Conservation (phyloP, 2,888 invertebrate genomes). For the Lycophotia porphyrea region DNA sequence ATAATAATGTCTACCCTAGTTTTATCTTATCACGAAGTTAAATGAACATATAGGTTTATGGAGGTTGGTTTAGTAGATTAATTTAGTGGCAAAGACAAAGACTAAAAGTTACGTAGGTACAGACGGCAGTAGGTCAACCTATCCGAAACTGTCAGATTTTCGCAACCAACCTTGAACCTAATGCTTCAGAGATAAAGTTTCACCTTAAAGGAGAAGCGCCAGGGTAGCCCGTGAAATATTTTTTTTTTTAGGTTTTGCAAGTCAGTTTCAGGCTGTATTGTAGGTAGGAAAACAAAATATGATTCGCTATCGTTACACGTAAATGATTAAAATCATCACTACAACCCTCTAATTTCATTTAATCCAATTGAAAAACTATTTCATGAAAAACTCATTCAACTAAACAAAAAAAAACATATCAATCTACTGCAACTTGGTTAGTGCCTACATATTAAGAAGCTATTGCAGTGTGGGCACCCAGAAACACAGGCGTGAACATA, state of each 20-base stretch:
- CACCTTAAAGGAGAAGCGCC: neutral
- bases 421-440: neutral
- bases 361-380: too few species aligned
- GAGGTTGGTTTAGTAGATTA: neutral
- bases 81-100: neutral
- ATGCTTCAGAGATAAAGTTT: too few species aligned
- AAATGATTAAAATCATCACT: too few species aligned
- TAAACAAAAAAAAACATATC: neutral
- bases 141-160: too few species aligned
- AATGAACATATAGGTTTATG: neutral
- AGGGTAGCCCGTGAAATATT: neutral
- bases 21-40: neutral
- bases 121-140: too few species aligned
- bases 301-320: too few species aligned
- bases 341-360: too few species aligned
- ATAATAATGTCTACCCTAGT: neutral
- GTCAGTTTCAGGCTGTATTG: too few species aligned
- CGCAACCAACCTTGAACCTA: too few species aligned
- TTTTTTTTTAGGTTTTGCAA: too few species aligned
- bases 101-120: neutral
- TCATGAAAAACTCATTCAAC: too few species aligned
- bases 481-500: neutral
- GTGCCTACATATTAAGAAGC: neutral
- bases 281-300: too few species aligned
- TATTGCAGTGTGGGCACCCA: neutral